phyloP scores from a whole-genome alignment of 1,140 invertebrate species.

The Samia ricini region DNA sequence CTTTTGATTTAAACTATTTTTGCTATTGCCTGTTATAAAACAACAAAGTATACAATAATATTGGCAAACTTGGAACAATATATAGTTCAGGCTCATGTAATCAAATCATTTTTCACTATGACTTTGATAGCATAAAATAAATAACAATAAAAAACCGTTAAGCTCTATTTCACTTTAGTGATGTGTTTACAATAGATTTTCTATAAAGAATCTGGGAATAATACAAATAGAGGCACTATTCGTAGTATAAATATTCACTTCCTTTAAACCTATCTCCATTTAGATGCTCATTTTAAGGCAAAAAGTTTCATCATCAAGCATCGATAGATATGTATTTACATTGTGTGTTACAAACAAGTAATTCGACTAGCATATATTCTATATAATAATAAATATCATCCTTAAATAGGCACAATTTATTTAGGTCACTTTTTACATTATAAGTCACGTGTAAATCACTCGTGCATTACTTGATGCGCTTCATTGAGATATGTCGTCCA shows the following conservation, averaged over 20 bases:
- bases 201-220: background rate
- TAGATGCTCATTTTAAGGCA: background rate
- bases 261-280: background rate
- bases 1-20: too few species aligned
- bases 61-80: too few species aligned
- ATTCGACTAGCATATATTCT: slow-evolving; percentile 43
- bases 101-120: background rate
- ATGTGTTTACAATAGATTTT: background rate
- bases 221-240: background rate
- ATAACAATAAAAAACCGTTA: background rate
- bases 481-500: slow-evolving; percentile 83
- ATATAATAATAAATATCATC: background rate
- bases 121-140: background rate
- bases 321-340: background rate
- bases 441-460: slow-evolving; percentile 30
- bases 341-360: slow-evolving; percentile 8
- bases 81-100: too few species aligned
- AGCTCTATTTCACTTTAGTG: background rate
- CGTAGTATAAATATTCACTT: background rate
- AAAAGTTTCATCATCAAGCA: background rate
- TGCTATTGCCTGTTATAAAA: too few species aligned
- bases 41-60: too few species aligned
- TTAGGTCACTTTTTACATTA: background rate
- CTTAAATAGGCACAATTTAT: slow-evolving; percentile 29
- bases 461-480: slow-evolving; percentile 55